Conservation (phyloP, 2,113 vertebrate species). For the Cyprinodon tularosa region DNA sequence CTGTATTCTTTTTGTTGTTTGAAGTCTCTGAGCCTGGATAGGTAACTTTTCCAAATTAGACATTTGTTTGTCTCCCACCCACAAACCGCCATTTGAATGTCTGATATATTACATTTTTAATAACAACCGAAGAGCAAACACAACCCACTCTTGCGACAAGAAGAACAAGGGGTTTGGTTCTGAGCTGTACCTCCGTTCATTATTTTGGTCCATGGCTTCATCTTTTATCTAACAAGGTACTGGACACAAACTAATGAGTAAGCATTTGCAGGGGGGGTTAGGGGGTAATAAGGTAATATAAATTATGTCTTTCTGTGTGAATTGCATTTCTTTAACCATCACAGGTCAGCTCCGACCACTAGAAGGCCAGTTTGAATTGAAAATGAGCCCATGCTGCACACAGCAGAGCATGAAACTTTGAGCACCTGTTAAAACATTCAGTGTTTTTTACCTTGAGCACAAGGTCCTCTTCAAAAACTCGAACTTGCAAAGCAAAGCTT, state of each 20-base stretch:
- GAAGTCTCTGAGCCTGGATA: not conserved
- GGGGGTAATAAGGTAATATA: not conserved
- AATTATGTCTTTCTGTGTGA: slow-evolving; percentile 34
- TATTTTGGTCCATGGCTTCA: slow-evolving; percentile 55
- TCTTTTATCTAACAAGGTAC: slow-evolving; percentile 62
- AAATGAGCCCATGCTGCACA: slow-evolving; percentile 36
- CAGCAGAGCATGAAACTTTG: slow-evolving; percentile 53
- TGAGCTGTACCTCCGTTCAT: slow-evolving; percentile 72
- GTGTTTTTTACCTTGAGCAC: slow-evolving; percentile 47
- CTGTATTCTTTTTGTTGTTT: not conserved
- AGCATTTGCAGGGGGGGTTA: slow-evolving; percentile 57
- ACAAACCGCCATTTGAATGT: slow-evolving; percentile 45
- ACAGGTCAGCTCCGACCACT: slow-evolving; percentile 21
- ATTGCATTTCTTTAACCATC: slow-evolving; percentile 40
- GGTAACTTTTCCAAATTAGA: slow-evolving; percentile 33
- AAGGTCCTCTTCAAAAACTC: slow-evolving; percentile 66
- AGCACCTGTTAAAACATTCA: slow-evolving; percentile 56
- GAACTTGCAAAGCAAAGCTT: slow-evolving; percentile 35
- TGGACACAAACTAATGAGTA: slow-evolving; percentile 67
- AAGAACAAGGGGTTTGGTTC: slow-evolving; percentile 38
- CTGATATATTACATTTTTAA: slow-evolving; percentile 71
- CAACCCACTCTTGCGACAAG: slow-evolving; percentile 26
- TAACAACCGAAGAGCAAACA: slow-evolving; percentile 55
- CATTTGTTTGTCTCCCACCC: slow-evolving; percentile 33
- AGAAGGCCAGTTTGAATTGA: slow-evolving; percentile 38